Evolutionary conservation across 2,797 vertebrate species (phyloP).

Genomic region (Neostethus bicornis): DNA sequence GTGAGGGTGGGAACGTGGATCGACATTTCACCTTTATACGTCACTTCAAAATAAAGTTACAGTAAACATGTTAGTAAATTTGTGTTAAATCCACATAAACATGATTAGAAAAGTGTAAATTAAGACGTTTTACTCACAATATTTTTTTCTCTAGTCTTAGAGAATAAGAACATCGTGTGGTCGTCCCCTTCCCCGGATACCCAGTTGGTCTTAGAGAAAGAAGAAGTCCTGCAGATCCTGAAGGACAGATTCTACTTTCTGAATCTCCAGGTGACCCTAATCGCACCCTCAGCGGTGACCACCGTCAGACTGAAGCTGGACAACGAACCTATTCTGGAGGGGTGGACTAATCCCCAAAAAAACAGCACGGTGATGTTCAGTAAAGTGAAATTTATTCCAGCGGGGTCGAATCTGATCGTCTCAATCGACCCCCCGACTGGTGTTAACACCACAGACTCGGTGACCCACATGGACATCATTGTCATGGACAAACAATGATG

Average conservation of each 20-base stretch:
- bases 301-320: background rate
- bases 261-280: conserved; percentile 61
- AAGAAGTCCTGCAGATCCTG: accelerated
- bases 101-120: too few relatives aligned
- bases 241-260: conserved; percentile 68
- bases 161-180: accelerated
- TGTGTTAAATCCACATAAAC: too few relatives aligned
- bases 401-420: background rate
- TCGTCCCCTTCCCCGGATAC: accelerated
- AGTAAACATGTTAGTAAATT: too few relatives aligned
- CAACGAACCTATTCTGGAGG: accelerated
- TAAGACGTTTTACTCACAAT: too few relatives aligned
- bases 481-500: conserved; percentile 31
- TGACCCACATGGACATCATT: conserved; percentile 62
- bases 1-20: too few relatives aligned
- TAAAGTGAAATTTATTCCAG: background rate
- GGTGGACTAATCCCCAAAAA: background rate
- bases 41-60: too few relatives aligned
- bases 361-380: conserved; percentile 62
- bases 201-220: accelerated
- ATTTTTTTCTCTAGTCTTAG: conserved; percentile 33
- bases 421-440: accelerated
- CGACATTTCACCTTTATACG: too few relatives aligned
- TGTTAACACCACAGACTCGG: accelerated
- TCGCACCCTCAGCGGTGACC: accelerated